A percentile compares a stretch with the other conserved stretches of the same genome.
phyloP scores from a whole-genome alignment of 92 coral and sea anemone species.

The Nematostella vectensis region DNA sequence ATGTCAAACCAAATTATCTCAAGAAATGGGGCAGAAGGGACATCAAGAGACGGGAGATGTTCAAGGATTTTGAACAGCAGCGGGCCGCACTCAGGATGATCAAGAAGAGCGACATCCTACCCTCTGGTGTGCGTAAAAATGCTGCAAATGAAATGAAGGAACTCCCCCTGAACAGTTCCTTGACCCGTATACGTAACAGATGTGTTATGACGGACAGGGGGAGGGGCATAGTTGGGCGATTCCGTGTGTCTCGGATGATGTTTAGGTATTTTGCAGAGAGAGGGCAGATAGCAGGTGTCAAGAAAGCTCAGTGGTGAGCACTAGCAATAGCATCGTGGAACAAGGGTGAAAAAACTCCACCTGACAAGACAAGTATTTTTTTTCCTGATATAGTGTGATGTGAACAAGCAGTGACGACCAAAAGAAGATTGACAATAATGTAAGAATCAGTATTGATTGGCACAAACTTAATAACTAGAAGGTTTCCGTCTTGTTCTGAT shows the following conservation, averaged over 20 bases:
- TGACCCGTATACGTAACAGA: constrained; percentile 76
- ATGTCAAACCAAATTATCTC: constrained; percentile 86
- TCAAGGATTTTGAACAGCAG: constrained; percentile 71
- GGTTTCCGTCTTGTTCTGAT: too few relatives aligned
- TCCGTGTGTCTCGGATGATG: constrained; percentile 87
- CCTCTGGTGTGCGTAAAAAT: constrained; percentile 73
- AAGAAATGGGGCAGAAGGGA: constrained; percentile 97
- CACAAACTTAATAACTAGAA: too few relatives aligned
- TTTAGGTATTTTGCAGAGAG: constrained; percentile 91
- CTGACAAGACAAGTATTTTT: too few relatives aligned
- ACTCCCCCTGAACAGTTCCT: constrained; percentile 73
- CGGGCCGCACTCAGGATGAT: constrained; percentile 76
- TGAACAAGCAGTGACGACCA: too few relatives aligned
- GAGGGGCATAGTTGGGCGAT: constrained; percentile 87
- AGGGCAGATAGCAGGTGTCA: constrained; percentile 81
- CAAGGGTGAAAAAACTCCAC: too few relatives aligned
- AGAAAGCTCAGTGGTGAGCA: constrained; percentile 94
- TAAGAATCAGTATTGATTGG: too few relatives aligned
- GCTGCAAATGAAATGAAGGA: constrained; percentile 78
- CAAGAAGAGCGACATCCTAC: constrained; percentile 92
- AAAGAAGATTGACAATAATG: too few relatives aligned
- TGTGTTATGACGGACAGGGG: constrained; percentile 97
- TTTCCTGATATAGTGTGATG: too few relatives aligned
- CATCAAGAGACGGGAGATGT: constrained; percentile 72
- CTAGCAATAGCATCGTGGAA: too few relatives aligned